Percentiles rank a stretch among this genome's conserved stretches.
Conservation (phyloP, 2,113 vertebrate genomes). For the Bagarius yarrelli region DNA sequence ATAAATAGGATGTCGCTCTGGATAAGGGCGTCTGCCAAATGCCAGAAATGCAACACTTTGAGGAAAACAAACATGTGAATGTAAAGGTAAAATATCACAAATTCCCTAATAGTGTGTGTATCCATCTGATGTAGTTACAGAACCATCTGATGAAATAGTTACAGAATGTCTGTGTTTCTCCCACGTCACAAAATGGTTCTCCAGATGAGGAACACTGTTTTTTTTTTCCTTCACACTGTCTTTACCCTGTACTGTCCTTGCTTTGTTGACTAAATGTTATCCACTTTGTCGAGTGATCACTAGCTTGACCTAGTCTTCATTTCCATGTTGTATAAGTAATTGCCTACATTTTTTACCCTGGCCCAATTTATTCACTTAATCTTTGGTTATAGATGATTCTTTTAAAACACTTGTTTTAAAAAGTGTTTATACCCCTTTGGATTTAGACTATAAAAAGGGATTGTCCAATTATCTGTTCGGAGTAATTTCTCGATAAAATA, state of each 20-base stretch:
- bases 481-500: not conserved
- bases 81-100: too few relatives aligned
- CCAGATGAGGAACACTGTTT: not conserved
- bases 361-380: not conserved
- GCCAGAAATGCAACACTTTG: too few relatives aligned
- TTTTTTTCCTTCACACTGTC: not conserved
- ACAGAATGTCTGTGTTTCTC: not conserved
- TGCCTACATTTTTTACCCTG: not conserved
- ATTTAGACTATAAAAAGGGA: not conserved
- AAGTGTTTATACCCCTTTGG: not conserved
- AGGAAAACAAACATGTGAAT: too few relatives aligned
- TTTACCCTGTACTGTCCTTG: not conserved
- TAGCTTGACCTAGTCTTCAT: not conserved
- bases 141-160: not conserved
- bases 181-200: not conserved
- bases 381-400: not conserved
- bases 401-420: not conserved
- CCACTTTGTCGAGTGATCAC: not conserved
- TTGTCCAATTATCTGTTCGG: not conserved
- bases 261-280: not conserved
- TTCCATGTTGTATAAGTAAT: not conserved
- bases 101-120: too few relatives aligned
- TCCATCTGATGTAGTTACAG: too few relatives aligned
- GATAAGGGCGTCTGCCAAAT: too few relatives aligned
- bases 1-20: too few relatives aligned